A percentile compares a stretch with the other conserved stretches of the same genome.
These are phyloP conservation scores for Nysson spinosus DNA, from an alignment of 2,888 invertebrate species.

Conservation along the genomic window DNA sequence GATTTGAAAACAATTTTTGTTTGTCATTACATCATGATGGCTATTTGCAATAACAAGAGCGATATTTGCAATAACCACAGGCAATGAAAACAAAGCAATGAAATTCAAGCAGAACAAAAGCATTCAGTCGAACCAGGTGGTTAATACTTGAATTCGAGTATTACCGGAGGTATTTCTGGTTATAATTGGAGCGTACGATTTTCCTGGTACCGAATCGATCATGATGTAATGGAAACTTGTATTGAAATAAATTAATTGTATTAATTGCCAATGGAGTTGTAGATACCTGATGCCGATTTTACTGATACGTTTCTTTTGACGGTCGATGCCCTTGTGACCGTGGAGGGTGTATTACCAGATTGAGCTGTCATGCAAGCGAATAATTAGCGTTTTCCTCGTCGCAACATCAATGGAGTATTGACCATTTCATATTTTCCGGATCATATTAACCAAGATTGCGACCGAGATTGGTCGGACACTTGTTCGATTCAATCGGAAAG, in stretches of 20 bases:
- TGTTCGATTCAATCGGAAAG: too few relatives aligned
- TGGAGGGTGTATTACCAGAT: slow-evolving; percentile 61
- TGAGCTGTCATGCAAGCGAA: slow-evolving; percentile 73
- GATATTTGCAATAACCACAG: not conserved
- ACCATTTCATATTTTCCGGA: too few relatives aligned
- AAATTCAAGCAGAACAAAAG: too few relatives aligned
- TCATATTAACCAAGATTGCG: too few relatives aligned
- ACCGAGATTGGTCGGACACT: too few relatives aligned
- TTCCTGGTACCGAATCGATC: slow-evolving; percentile 15
- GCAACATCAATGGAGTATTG: slow-evolving; percentile 36
- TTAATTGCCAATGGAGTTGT: slow-evolving; percentile 53
- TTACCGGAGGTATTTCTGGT: too few relatives aligned
- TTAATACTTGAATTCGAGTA: too few relatives aligned
- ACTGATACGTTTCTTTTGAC: slow-evolving; percentile 70
- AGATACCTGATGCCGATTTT: slow-evolving; percentile 69
- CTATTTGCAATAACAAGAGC: not conserved
- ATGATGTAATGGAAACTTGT: slow-evolving; percentile 22
- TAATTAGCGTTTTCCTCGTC: slow-evolving; percentile 52
- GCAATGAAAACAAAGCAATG: not conserved
- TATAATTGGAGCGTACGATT: too few relatives aligned
- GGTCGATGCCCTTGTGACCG: slow-evolving; percentile 63
- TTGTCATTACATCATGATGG: slow-evolving; percentile 26
- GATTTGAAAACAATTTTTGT: slow-evolving; percentile 10
- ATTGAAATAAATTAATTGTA: too few relatives aligned
- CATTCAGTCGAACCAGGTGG: too few relatives aligned